Conservation (phyloP, 2,888 invertebrate genomes). For the Lymantria monacha region DNA sequence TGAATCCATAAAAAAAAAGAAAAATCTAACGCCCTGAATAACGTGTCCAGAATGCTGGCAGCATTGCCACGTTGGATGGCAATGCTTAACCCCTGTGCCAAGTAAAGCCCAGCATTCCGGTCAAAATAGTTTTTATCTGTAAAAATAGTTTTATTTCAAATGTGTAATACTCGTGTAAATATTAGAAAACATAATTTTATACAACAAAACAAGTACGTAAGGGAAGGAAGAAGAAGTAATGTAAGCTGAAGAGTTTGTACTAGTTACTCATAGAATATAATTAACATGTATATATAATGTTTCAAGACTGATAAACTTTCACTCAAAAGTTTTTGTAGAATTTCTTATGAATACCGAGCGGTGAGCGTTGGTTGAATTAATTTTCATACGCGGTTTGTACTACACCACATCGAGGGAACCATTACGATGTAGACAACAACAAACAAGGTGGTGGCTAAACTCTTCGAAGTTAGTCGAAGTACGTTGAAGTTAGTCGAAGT, state of each 20-base stretch:
- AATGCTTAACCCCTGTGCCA: too few species aligned
- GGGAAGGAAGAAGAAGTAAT: not conserved
- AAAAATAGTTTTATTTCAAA: too few species aligned
- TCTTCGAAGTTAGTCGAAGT: slow-evolving; percentile 19
- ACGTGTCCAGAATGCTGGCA: too few species aligned
- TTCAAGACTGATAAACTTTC: slow-evolving; percentile 5
- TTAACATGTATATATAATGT: slow-evolving; percentile 6
- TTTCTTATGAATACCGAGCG: slow-evolving; percentile 2
- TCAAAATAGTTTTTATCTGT: too few species aligned
- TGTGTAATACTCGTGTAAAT: too few species aligned
- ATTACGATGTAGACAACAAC: slow-evolving; percentile 42
- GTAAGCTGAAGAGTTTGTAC: not conserved
- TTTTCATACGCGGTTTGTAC: slow-evolving; percentile 46
- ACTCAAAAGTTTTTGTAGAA: slow-evolving; percentile 3
- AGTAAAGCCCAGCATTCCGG: too few species aligned
- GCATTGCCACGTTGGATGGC: too few species aligned
- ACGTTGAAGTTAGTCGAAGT: slow-evolving; percentile 12
- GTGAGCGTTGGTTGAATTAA: slow-evolving; percentile 40
- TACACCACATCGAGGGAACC: slow-evolving; percentile 36
- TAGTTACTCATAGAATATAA: not conserved
- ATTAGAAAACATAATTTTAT: too few species aligned
- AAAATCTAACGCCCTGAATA: too few species aligned
- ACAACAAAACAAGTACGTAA: not conserved
- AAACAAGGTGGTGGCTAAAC: slow-evolving; percentile 38
- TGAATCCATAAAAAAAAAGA: too few species aligned